Evolutionary conservation across 2,888 invertebrate species (phyloP).

Genomic region (Hirtodrosophila alboralis): DNA sequence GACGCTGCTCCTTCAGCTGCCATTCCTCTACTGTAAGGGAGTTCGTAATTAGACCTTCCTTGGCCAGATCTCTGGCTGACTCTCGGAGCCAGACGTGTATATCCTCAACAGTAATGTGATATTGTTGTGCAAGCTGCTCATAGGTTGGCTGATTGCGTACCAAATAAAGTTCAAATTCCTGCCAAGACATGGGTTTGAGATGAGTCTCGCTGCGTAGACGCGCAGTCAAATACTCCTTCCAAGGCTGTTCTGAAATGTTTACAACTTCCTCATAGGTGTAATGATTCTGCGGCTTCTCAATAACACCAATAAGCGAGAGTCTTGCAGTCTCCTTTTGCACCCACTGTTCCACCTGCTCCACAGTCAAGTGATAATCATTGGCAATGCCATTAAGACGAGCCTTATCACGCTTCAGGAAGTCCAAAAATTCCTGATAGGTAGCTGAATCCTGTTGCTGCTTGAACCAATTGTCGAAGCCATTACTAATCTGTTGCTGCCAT

Average conservation of each 20-base stretch:
- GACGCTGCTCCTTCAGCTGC: constrained; percentile 71
- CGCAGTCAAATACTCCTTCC: constrained; percentile 72
- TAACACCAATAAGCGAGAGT: constrained; percentile 69
- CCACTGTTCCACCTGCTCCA: constrained; percentile 82
- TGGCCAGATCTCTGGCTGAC: constrained; percentile 60
- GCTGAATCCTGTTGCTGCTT: constrained; percentile 69
- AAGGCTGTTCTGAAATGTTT: constrained; percentile 54
- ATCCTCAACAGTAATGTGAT: constrained; percentile 73
- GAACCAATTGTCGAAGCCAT: constrained; percentile 74
- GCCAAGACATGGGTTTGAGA: constrained; percentile 68
- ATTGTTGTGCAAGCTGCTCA: constrained; percentile 74
- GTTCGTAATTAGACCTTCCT: constrained; percentile 67
- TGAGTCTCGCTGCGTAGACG: constrained; percentile 67
- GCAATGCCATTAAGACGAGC: constrained; percentile 73
- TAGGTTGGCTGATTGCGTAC: constrained; percentile 61
- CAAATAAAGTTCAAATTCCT: constrained; percentile 77
- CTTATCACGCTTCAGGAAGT: constrained; percentile 76
- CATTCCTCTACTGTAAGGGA: constrained; percentile 63
- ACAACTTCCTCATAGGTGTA: constrained; percentile 55
- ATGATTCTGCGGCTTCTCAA: constrained; percentile 62
- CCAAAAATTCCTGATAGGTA: constrained; percentile 70
- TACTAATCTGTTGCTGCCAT: constrained; percentile 80
- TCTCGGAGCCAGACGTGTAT: constrained; percentile 75
- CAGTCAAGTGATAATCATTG: constrained; percentile 76
- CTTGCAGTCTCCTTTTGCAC: constrained; percentile 79